Base-by-base conservation (phyloP, 2,113 vertebrate species). In the Pteruthius melanotis region DNA sequence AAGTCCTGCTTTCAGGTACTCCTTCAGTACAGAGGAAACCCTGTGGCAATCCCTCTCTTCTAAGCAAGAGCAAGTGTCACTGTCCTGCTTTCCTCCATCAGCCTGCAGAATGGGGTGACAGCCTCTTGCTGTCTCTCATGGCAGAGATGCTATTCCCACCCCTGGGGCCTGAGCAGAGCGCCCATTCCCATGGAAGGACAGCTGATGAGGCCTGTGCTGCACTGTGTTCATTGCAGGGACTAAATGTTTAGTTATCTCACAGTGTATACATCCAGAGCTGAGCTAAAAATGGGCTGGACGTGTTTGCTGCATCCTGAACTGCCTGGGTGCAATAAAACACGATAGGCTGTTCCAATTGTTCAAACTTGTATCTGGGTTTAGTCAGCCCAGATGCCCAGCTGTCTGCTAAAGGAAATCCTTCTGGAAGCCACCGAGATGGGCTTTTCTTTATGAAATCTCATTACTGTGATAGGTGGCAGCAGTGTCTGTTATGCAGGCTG, bases 381-480 rank as follows among this genome's bases (percentile, higher is more conserved):
- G 81, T 94, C 92, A 90, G 79, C 50, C 39, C 69, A 69, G 52
- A 65, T 93, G 52, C 64, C 72, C 80, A 81, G 86, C 76, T 91
- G 60, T 44, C 72, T 84, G 83, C 90, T 83, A 27, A 70, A 94
- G 86, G 49, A 92, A 96, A 90, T 83, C 80, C 92, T 93, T 45
- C 76, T 81, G 83, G 86, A 95, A 96, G 72, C 81, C 83, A 81
- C 60, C 0, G 3, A 89, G 86, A 91, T 89, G 56, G 86, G 72
- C 44, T 93, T 90, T 92, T 81, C 89, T 90, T 90, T 37, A 70
- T 87, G 83, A 87, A 94, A 49, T 71, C 56, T 93, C 86, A 81
- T 96, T 90, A 89, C 69, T 56, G 47, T 70, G 72, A 90, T 92
- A 89, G 91, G 91, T 83, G 68, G 89, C 87, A 95, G 83, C 80